phyloP scores from a whole-genome alignment of 2,113 vertebrate genomes.

The Pao palembangensis region DNA sequence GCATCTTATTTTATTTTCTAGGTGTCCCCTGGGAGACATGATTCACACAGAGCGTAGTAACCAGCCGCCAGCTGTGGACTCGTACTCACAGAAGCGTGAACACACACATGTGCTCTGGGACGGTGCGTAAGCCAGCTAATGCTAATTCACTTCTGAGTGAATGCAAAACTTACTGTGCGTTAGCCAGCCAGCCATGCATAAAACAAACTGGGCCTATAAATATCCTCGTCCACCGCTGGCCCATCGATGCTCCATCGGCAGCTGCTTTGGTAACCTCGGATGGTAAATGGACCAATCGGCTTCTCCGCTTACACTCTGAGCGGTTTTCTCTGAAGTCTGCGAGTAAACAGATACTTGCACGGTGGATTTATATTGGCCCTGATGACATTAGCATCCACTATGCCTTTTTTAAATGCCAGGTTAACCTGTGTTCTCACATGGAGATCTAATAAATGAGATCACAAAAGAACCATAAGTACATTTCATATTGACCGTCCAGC shows the following conservation, averaged over 20 bases:
- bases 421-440: constrained; percentile 13
- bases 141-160: constrained; percentile 27
- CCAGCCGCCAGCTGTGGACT: background rate
- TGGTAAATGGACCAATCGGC: constrained; percentile 30
- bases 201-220: constrained; percentile 59
- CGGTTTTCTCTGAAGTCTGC: constrained; percentile 28
- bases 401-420: constrained; percentile 30
- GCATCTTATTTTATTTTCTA: background rate
- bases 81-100: background rate
- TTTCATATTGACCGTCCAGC: constrained; percentile 34
- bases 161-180: constrained; percentile 23
- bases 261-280: constrained; percentile 11
- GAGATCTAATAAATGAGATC: constrained; percentile 29
- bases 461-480: constrained; percentile 19
- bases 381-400: constrained; percentile 41
- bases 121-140: background rate
- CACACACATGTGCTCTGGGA: background rate
- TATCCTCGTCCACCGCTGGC: constrained; percentile 40
- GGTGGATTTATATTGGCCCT: constrained; percentile 6
- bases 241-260: constrained; percentile 19
- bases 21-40: background rate
- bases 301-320: constrained; percentile 41
- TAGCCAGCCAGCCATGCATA: constrained; percentile 49
- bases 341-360: constrained; percentile 42
- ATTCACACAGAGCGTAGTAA: background rate